These are phyloP conservation scores for Diabrotica balteata DNA, from an alignment of 2,888 invertebrate genomes.

Conservation along the genomic window DNA sequence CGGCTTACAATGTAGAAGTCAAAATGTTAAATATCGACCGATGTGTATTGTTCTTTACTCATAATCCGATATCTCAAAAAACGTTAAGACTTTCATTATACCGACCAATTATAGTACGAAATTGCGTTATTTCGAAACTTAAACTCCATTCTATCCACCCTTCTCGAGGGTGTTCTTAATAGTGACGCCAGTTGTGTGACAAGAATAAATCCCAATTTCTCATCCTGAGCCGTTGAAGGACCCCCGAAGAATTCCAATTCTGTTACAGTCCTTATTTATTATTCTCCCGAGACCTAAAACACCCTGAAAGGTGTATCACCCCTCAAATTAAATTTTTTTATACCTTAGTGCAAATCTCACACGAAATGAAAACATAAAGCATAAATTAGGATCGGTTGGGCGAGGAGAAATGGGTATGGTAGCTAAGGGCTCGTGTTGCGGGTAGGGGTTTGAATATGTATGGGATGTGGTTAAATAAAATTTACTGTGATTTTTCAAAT, in stretches of 20 bases:
- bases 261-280: conserved; percentile 34
- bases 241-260: conserved; percentile 35
- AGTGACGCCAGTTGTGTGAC: conserved; percentile 29
- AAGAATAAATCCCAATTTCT: conserved; percentile 36
- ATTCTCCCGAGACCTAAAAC: conserved; percentile 31
- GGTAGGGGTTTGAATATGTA: neutral
- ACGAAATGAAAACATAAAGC: conserved; percentile 12
- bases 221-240: conserved; percentile 36
- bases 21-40: no score
- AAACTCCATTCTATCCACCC: conserved; percentile 2
- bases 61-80: no score
- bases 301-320: conserved; percentile 33
- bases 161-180: conserved; percentile 27
- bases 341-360: conserved; percentile 23
- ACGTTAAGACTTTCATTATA: neutral
- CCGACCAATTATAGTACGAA: conserved; percentile 12
- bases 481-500: no score
- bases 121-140: conserved; percentile 6
- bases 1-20: no score
- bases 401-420: neutral
- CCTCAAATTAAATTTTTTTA: conserved; percentile 32
- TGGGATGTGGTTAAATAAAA: neutral
- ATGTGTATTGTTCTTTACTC: no score
- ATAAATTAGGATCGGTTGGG: conserved; percentile 15
- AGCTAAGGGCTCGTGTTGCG: neutral